Conservation (phyloP, 2,113 vertebrate genomes). For the Hymenochirus boettgeri region DNA sequence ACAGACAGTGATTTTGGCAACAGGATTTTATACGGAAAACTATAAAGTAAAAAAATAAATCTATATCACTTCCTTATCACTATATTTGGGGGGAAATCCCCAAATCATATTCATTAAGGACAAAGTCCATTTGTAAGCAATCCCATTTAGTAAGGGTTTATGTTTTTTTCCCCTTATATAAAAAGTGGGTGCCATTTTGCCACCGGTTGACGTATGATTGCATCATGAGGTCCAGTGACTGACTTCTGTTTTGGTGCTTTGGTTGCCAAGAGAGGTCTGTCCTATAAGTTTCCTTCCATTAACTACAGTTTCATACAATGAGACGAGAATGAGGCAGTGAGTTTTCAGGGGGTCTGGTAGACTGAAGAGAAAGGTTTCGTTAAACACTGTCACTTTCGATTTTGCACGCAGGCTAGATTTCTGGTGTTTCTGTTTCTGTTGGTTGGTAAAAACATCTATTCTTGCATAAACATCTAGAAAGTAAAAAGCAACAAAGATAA, state of each 20-base stretch:
- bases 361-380: constrained; percentile 64
- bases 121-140: no score
- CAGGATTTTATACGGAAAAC: no score
- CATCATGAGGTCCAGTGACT: constrained; percentile 66
- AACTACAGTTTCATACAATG: constrained; percentile 57
- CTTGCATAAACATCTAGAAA: constrained; percentile 56
- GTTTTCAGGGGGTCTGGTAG: constrained; percentile 54
- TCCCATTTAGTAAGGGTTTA: no score
- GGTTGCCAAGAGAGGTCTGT: constrained; percentile 58
- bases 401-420: constrained; percentile 53
- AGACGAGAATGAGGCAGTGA: constrained; percentile 57
- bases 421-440: constrained; percentile 61
- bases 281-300: constrained; percentile 58
- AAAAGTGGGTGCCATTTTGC: constrained; percentile 68
- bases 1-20: no score
- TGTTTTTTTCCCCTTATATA: no score
- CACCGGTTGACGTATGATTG: constrained; percentile 62
- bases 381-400: constrained; percentile 60
- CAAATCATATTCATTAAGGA: no score
- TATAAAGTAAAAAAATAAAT: no score
- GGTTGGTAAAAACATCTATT: constrained; percentile 62
- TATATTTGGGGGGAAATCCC: no score
- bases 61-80: no score
- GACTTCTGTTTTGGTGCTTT: constrained; percentile 44
- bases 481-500: constrained; percentile 6